Percentiles rank a stretch among this genome's conserved stretches.
Conservation (phyloP, 2,797 vertebrate genomes). For the Pygocentrus nattereri region DNA sequence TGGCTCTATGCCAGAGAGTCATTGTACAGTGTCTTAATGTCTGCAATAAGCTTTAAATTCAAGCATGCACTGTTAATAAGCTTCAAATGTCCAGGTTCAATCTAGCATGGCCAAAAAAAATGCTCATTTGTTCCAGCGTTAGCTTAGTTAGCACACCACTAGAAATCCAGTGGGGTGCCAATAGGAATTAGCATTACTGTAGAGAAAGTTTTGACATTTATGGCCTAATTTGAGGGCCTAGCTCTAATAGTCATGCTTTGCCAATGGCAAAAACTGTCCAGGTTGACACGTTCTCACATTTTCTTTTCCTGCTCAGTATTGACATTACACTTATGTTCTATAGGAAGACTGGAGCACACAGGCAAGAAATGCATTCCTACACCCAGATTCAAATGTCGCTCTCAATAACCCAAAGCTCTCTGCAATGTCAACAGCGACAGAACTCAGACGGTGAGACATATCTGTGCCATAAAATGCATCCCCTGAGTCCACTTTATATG, state of each 20-base stretch:
- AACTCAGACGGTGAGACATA: conserved; percentile 19
- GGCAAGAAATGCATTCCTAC: conserved; percentile 10
- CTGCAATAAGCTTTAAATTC: too few species aligned
- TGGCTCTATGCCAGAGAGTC: too few species aligned
- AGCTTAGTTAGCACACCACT: too few species aligned
- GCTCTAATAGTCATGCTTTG: background rate
- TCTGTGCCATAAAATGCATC: conserved; percentile 29
- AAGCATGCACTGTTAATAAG: too few species aligned
- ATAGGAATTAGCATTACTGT: too few species aligned
- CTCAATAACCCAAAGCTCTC: conserved; percentile 38
- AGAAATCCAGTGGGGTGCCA: too few species aligned
- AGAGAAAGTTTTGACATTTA: too few species aligned
- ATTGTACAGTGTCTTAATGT: too few species aligned
- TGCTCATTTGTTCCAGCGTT: too few species aligned
- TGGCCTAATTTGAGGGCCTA: too few species aligned
- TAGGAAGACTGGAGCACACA: background rate
- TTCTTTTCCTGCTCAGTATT: background rate
- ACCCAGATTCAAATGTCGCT: conserved; percentile 16
- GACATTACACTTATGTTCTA: background rate
- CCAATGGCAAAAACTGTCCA: background rate
- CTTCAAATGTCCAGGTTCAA: too few species aligned
- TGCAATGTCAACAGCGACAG: conserved; percentile 28
- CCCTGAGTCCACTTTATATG: conserved; percentile 57
- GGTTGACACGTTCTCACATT: background rate
- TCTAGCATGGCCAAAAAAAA: too few species aligned